These are phyloP conservation scores for Boleophthalmus pectinirostris DNA, from an alignment of 2,113 vertebrate species.

Conservation along the genomic window DNA sequence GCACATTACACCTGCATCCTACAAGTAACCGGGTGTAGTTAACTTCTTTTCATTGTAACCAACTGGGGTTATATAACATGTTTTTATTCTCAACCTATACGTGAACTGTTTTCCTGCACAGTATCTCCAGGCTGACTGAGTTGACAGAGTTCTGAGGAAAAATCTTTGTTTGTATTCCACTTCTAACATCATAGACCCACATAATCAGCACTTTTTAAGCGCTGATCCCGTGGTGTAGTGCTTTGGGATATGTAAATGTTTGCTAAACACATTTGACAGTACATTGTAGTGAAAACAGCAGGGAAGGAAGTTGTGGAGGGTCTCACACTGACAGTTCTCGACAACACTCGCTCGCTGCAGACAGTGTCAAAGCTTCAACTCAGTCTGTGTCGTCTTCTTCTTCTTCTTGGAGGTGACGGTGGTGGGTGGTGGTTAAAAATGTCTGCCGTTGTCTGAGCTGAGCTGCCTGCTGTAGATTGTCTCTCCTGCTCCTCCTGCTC, in stretches of 20 bases:
- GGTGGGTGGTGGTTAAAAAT: constrained; percentile 30
- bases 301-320: constrained; percentile 29
- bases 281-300: constrained; percentile 55
- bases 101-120: constrained; percentile 12
- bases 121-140: constrained; percentile 3
- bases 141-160: constrained; percentile 12
- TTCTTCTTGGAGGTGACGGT: constrained; percentile 16
- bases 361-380: constrained; percentile 45
- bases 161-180: constrained; percentile 51
- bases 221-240: constrained; percentile 37
- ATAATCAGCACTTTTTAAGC: constrained; percentile 45
- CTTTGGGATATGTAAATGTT: constrained; percentile 50
- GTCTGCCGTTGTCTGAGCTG: constrained; percentile 25
- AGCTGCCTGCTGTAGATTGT: constrained; percentile 30
- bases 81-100: neutral
- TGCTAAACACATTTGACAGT: constrained; percentile 60
- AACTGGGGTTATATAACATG: neutral
- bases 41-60: neutral
- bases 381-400: constrained; percentile 14
- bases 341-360: constrained; percentile 42
- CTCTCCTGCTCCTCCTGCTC: constrained; percentile 22
- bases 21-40: neutral
- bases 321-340: constrained; percentile 53
- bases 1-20: neutral
- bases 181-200: constrained; percentile 38